Evolutionary conservation across 2,888 invertebrate species (phyloP).

Genomic region (Stenodera caucasica): DNA sequence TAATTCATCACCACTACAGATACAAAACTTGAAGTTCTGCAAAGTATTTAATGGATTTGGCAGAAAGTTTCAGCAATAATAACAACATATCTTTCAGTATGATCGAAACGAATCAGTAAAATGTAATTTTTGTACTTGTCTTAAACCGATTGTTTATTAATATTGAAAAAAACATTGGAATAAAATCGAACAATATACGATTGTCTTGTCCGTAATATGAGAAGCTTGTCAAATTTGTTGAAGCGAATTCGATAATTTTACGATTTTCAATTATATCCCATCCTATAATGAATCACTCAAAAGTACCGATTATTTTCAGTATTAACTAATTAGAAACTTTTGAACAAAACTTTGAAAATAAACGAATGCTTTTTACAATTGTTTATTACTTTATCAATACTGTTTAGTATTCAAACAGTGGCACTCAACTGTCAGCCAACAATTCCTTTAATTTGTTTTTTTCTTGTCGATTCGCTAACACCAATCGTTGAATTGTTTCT

Average conservation of each 20-base stretch:
- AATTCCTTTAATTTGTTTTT: conserved; percentile 6
- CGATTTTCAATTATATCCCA: neutral
- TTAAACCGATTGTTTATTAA: neutral
- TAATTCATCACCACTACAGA: conserved; percentile 50
- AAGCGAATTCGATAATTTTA: neutral
- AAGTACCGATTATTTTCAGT: neutral
- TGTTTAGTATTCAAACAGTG: conserved; percentile 9
- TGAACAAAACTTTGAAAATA: neutral
- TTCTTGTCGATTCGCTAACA: neutral
- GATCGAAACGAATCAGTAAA: conserved; percentile 2
- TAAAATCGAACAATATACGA: neutral
- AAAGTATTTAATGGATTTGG: no score
- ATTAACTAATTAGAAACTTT: neutral
- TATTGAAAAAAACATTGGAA: neutral
- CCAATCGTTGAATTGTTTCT: conserved; percentile 8
- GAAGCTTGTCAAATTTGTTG: neutral
- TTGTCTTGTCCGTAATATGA: conserved; percentile 7
- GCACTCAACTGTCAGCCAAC: conserved; percentile 4
- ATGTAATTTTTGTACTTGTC: neutral
- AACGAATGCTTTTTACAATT: neutral
- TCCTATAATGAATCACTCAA: neutral
- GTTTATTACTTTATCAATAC: conserved; percentile 1
- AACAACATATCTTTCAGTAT: neutral
- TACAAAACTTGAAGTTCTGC: neutral
- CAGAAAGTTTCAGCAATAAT: neutral